These are phyloP conservation scores for Arremon aurantiirostris DNA, from an alignment of 2,797 vertebrate genomes.

Conservation along the genomic window DNA sequence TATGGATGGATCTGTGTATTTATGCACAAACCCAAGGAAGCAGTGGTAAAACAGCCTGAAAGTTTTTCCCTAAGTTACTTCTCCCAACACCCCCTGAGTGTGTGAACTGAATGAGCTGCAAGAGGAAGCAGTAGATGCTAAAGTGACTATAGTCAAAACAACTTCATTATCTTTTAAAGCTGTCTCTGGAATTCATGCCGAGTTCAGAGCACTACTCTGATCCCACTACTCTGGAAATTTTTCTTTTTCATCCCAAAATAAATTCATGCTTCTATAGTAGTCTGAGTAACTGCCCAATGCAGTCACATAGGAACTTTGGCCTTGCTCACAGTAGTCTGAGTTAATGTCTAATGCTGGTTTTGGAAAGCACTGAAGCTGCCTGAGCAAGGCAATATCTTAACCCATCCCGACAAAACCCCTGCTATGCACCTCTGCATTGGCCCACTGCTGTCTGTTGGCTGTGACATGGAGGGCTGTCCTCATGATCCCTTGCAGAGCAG, in stretches of 20 bases:
- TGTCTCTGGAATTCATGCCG: not conserved
- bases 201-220: not conserved
- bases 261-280: not conserved
- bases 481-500: not conserved
- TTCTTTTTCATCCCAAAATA: conserved; percentile 36
- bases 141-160: not conserved
- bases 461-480: not conserved
- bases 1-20: not conserved
- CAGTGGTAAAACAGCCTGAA: fast-evolving
- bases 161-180: not conserved
- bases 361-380: not conserved
- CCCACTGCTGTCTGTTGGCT: not conserved
- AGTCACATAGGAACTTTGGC: not conserved
- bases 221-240: conserved; percentile 3
- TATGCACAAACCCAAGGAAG: not conserved
- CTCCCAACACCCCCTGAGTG: not conserved
- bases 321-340: not conserved
- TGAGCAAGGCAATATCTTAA: not conserved
- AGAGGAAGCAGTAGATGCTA: not conserved
- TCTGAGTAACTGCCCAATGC: not conserved
- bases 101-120: not conserved
- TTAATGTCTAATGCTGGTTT: not conserved
- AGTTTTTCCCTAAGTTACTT: not conserved
- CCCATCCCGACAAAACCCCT: not conserved
- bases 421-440: not conserved